These are phyloP conservation scores for Epistrophe grossulariae DNA, from an alignment of 2,888 invertebrate species.

Conservation along the genomic window DNA sequence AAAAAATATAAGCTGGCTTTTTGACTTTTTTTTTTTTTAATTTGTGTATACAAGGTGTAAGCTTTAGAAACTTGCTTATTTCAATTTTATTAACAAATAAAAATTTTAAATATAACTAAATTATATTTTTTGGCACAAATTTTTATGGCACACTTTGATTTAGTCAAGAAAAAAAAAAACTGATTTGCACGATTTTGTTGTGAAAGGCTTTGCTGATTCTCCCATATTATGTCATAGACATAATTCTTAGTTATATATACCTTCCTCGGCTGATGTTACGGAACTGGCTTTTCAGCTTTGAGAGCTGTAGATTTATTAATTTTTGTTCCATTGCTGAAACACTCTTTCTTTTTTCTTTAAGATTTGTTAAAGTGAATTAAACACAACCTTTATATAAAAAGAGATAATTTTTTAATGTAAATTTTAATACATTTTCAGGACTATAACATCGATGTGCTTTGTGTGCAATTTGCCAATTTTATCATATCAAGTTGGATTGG, in stretches of 20 bases:
- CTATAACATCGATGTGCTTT: slow-evolving; percentile 97
- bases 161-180: neutral
- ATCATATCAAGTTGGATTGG: slow-evolving; percentile 96
- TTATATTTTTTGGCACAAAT: neutral
- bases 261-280: neutral
- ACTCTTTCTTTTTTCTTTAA: neutral
- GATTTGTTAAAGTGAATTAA: neutral
- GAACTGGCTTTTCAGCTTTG: neutral
- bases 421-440: slow-evolving; percentile 86
- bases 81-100: neutral
- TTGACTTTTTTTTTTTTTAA: neutral
- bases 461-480: slow-evolving; percentile 98
- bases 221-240: slow-evolving; percentile 16
- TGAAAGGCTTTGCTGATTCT: slow-evolving; percentile 4
- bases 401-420: neutral
- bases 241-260: neutral
- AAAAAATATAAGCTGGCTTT: too few species aligned
- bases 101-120: neutral
- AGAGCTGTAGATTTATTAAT: neutral
- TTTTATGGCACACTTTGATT: neutral
- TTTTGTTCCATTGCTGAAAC: slow-evolving; percentile 1
- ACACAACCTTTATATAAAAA: neutral
- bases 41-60: neutral
- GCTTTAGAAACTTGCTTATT: neutral
- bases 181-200: slow-evolving; percentile 8